These are phyloP conservation scores for Morpho helenor DNA, from an alignment of 2,888 invertebrate species.

Conservation along the genomic window DNA sequence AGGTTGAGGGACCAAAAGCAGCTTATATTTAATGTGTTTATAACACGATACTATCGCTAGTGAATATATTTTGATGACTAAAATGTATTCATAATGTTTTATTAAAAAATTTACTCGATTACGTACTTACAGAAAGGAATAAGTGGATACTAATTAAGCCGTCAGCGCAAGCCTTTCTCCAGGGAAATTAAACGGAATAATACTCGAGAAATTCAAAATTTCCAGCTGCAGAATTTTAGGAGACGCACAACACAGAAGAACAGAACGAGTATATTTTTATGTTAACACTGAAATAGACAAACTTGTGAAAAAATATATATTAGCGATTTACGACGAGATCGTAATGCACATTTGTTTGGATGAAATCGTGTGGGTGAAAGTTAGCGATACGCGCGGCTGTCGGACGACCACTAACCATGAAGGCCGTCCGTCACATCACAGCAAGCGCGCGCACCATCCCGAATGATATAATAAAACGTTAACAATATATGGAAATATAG, in stretches of 20 bases:
- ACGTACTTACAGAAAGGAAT: constrained; percentile 18
- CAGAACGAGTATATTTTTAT: too few species aligned
- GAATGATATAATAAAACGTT: constrained; percentile 18
- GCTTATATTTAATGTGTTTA: neutral
- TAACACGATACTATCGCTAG: neutral
- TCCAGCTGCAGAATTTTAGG: neutral
- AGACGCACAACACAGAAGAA: neutral
- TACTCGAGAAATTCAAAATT: constrained; percentile 6
- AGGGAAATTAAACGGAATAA: constrained; percentile 17
- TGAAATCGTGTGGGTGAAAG: constrained; percentile 52
- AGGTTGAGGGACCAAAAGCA: neutral
- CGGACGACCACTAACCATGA: constrained; percentile 67
- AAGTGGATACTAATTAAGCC: constrained; percentile 15
- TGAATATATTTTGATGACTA: neutral
- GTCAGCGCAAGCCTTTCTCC: constrained; percentile 5
- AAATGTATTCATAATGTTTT: neutral
- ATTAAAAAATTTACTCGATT: neutral
- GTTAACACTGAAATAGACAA: too few species aligned
- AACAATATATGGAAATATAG: constrained; percentile 3
- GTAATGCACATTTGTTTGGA: constrained; percentile 18
- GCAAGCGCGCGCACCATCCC: constrained; percentile 30
- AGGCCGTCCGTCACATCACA: constrained; percentile 47
- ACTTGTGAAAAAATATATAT: neutral
- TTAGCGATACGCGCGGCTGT: constrained; percentile 46
- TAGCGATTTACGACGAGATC: constrained; percentile 3